Evolutionary conservation across 2,113 vertebrate species (phyloP).

Genomic region (Proterorhinus semilunaris): DNA sequence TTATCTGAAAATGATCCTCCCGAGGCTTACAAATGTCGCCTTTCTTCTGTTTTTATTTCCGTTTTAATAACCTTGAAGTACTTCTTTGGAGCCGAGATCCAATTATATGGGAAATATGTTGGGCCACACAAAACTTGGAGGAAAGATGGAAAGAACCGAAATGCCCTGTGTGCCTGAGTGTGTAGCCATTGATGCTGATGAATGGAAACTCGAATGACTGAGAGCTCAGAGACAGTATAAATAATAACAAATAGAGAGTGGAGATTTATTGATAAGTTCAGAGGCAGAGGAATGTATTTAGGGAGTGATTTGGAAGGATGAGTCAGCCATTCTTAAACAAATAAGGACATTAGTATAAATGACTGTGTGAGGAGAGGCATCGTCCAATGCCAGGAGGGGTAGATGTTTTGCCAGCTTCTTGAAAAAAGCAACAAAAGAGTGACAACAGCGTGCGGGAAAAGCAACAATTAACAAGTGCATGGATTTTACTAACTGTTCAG

Average conservation of each 20-base stretch:
- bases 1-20: not conserved
- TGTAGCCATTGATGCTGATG: conserved; percentile 52
- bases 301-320: not conserved
- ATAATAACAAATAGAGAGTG: conserved; percentile 32
- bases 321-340: not conserved
- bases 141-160: conserved; percentile 16
- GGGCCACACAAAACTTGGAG: conserved; percentile 8
- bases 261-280: conserved; percentile 49
- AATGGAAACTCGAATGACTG: conserved; percentile 52
- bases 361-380: no score
- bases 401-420: no score
- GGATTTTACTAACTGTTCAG: no score
- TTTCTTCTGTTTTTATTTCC: conserved; percentile 21
- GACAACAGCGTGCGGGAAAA: no score
- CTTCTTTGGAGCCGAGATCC: conserved; percentile 26
- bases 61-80: conserved; percentile 35
- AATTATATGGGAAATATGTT: conserved; percentile 44
- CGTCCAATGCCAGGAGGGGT: no score
- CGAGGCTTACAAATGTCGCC: conserved; percentile 22
- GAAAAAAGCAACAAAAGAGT: no score
- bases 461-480: no score
- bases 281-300: conserved; percentile 13
- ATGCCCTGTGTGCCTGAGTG: conserved; percentile 19
- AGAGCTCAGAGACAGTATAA: conserved; percentile 44
- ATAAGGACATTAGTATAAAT: not conserved